Conservation (phyloP, 2,888 invertebrate genomes). For the Fragum whitleyi region DNA sequence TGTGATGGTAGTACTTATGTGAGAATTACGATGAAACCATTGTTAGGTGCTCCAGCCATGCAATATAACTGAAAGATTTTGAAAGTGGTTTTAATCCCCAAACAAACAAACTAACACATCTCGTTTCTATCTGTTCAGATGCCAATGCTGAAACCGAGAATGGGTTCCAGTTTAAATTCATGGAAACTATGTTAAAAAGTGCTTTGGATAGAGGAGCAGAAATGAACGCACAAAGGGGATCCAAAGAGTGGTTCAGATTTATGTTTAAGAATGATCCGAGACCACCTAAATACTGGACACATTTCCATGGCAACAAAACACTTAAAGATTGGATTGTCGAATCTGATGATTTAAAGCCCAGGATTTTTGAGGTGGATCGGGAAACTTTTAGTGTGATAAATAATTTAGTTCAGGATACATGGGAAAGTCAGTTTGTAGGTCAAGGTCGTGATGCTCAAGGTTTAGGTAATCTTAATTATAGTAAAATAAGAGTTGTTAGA, state of each 20-base stretch:
- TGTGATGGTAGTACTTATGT: too few relatives aligned
- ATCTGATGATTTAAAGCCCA: constrained; percentile 41
- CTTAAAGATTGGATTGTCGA: constrained; percentile 65
- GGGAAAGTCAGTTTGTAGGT: constrained; percentile 68
- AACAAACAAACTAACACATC: too few relatives aligned
- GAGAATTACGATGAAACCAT: too few relatives aligned
- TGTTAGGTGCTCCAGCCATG: too few relatives aligned
- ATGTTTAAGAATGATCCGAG: constrained; percentile 55
- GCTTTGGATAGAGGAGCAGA: constrained; percentile 45
- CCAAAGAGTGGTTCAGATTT: constrained; percentile 56
- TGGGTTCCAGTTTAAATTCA: constrained; percentile 6
- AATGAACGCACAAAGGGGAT: constrained; percentile 41
- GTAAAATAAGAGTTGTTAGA: constrained; percentile 64
- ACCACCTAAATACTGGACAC: constrained; percentile 67
- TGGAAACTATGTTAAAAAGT: constrained; percentile 43
- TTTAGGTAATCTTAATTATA: constrained; percentile 55
- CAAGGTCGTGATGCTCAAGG: constrained; percentile 76
- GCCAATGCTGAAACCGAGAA: neutral
- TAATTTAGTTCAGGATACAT: constrained; percentile 65
- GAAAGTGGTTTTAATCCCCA: too few relatives aligned
- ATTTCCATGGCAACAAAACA: constrained; percentile 52
- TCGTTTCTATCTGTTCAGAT: too few relatives aligned
- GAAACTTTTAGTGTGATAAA: constrained; percentile 61
- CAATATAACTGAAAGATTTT: too few relatives aligned
- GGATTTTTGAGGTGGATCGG: constrained; percentile 49